Percentiles rank a stretch among this genome's conserved stretches.
These are phyloP conservation scores for Esperia sulphurella DNA, from an alignment of 2,888 invertebrate species.

Conservation along the genomic window DNA sequence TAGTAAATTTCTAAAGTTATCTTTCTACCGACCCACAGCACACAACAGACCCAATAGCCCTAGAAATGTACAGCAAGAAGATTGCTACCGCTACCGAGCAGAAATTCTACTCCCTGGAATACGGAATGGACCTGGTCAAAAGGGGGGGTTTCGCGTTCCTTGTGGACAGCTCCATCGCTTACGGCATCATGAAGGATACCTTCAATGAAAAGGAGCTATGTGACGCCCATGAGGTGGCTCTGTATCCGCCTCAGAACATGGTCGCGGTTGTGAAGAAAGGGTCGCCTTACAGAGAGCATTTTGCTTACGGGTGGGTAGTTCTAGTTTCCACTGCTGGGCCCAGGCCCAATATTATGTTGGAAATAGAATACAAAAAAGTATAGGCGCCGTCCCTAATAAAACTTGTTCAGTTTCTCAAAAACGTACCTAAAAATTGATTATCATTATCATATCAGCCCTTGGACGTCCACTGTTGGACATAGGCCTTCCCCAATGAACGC, in stretches of 20 bases:
- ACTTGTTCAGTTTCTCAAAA: no score
- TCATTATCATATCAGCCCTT: no score
- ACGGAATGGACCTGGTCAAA: slow-evolving; percentile 80
- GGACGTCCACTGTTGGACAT: no score
- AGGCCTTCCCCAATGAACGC: no score
- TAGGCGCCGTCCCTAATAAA: no score
- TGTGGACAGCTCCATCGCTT: slow-evolving; percentile 82
- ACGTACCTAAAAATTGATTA: no score
- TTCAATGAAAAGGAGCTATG: slow-evolving; percentile 84
- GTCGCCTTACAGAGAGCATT: slow-evolving; percentile 81
- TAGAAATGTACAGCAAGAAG: slow-evolving; percentile 80
- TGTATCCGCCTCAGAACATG: slow-evolving; percentile 81
- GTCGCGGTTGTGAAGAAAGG: slow-evolving; percentile 76
- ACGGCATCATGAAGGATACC: slow-evolving; percentile 82
- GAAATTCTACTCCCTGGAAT: slow-evolving; percentile 74
- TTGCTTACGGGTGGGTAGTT: slow-evolving; percentile 77
- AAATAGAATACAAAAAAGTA: no score
- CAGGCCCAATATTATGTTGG: no score
- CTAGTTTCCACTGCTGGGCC: no score
- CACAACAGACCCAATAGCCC: slow-evolving; percentile 81
- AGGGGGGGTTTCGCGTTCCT: slow-evolving; percentile 85
- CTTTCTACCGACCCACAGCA: slow-evolving; percentile 60
- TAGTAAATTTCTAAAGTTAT: not conserved
- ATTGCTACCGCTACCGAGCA: slow-evolving; percentile 46
- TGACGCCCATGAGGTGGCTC: slow-evolving; percentile 81